Conservation (phyloP, 2,888 invertebrate genomes). For the Polydrusus cervinus region DNA sequence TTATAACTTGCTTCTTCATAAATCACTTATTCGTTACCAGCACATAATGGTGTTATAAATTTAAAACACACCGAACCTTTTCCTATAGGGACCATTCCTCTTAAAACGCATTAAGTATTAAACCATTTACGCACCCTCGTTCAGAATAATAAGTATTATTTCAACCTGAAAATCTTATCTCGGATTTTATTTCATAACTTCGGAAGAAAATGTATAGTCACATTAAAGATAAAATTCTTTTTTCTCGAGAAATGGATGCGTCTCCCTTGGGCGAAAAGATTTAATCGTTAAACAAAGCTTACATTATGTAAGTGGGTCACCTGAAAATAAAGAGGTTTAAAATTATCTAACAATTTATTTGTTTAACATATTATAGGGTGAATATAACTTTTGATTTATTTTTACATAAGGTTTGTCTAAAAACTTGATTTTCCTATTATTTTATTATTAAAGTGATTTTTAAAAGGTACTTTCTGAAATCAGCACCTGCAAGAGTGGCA, state of each 20-base stretch:
- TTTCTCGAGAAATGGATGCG: not conserved
- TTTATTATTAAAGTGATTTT: too few relatives aligned
- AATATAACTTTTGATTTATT: not conserved
- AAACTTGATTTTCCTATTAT: not conserved
- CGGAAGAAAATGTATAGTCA: not conserved
- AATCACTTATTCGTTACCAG: too few relatives aligned
- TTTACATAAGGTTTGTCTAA: not conserved
- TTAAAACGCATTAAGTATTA: not conserved
- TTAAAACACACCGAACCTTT: too few relatives aligned
- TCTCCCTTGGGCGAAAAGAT: not conserved
- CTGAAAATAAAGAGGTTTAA: not conserved
- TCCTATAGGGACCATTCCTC: too few relatives aligned
- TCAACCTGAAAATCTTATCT: not conserved
- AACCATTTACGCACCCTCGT: not conserved
- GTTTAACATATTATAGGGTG: not conserved
- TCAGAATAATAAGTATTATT: not conserved
- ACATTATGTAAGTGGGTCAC: slow-evolving; percentile 10
- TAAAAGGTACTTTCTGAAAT: too few relatives aligned
- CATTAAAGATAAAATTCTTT: slow-evolving; percentile 1
- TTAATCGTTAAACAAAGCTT: slow-evolving; percentile 8
- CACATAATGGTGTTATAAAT: too few relatives aligned
- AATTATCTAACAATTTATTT: not conserved
- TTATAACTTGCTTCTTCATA: too few relatives aligned
- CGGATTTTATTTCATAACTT: not conserved
- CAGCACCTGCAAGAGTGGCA: too few relatives aligned